Conservation (phyloP, 1,140 invertebrate species). For the Varroa destructor region DNA sequence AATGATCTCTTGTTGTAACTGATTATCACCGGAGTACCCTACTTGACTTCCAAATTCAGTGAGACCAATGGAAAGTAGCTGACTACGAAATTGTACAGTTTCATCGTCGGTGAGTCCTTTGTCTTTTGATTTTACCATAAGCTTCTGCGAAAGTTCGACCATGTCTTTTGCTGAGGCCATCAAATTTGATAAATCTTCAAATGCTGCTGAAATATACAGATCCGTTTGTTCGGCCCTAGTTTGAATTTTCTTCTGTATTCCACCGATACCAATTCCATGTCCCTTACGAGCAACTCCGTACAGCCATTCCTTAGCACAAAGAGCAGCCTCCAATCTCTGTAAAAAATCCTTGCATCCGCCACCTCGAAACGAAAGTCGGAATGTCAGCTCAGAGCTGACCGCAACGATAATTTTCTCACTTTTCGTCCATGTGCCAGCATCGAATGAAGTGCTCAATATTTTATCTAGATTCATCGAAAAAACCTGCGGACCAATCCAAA, state of each 20-base stretch:
- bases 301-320: conserved; percentile 43
- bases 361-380: conserved; percentile 77
- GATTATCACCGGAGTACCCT: conserved; percentile 53
- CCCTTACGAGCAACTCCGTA: conserved; percentile 29
- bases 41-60: neutral
- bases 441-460: conserved; percentile 9
- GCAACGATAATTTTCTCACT: conserved; percentile 37
- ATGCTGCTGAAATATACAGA: conserved; percentile 76
- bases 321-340: conserved; percentile 39
- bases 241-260: conserved; percentile 81
- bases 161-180: conserved; percentile 83
- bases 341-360: conserved; percentile 58
- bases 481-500: neutral
- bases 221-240: conserved; percentile 78
- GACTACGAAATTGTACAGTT: conserved; percentile 35
- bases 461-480: conserved; percentile 2
- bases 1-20: conserved; percentile 71
- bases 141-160: conserved; percentile 78
- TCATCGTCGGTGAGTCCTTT: conserved; percentile 95
- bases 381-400: conserved; percentile 53
- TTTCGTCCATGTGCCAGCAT: conserved; percentile 37
- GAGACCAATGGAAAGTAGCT: conserved; percentile 31
- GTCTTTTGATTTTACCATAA: conserved; percentile 83
- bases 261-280: conserved; percentile 68
- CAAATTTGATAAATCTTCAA: conserved; percentile 83